These are phyloP conservation scores for Athalia cordata DNA, from an alignment of 2,888 invertebrate species.

Conservation along the genomic window DNA sequence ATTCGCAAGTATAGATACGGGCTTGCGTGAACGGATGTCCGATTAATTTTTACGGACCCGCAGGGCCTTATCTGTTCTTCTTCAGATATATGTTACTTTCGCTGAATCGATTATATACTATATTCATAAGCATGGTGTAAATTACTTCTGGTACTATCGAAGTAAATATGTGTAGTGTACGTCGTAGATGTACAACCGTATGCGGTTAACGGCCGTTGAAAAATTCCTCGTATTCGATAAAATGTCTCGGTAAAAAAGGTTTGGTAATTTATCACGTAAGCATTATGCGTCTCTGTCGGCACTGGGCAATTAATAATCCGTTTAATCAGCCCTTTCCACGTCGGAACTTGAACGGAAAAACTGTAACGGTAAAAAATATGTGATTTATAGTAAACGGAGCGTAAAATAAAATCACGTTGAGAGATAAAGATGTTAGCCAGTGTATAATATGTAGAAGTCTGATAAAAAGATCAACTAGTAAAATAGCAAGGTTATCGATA, in stretches of 20 bases:
- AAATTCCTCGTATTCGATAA: constrained; percentile 20
- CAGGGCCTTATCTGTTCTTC: too few species aligned
- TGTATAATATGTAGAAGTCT: constrained; percentile 42
- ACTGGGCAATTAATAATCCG: constrained; percentile 67
- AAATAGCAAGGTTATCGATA: constrained; percentile 50
- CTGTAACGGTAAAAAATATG: constrained; percentile 59
- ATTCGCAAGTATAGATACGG: too few species aligned
- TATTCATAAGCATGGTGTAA: too few species aligned
- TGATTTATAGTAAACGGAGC: constrained; percentile 65
- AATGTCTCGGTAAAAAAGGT: constrained; percentile 37
- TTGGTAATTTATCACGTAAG: constrained; percentile 46
- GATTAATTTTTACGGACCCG: too few species aligned
- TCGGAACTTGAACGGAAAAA: constrained; percentile 56
- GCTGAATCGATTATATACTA: too few species aligned
- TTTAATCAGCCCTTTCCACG: constrained; percentile 66
- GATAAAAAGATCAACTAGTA: constrained; percentile 59
- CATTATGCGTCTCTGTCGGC: constrained; percentile 51
- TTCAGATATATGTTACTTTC: too few species aligned
- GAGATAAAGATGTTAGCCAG: constrained; percentile 51
- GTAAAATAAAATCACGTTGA: constrained; percentile 49
- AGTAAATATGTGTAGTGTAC: not conserved
- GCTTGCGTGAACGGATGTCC: too few species aligned
- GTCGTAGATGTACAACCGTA: not conserved
- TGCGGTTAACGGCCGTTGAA: not conserved
- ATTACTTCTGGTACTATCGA: too few species aligned